Percentiles rank a stretch among this genome's conserved stretches.
Evolutionary conservation across 2,797 vertebrate genomes (phyloP).

Genomic region (Carduelis carduelis): DNA sequence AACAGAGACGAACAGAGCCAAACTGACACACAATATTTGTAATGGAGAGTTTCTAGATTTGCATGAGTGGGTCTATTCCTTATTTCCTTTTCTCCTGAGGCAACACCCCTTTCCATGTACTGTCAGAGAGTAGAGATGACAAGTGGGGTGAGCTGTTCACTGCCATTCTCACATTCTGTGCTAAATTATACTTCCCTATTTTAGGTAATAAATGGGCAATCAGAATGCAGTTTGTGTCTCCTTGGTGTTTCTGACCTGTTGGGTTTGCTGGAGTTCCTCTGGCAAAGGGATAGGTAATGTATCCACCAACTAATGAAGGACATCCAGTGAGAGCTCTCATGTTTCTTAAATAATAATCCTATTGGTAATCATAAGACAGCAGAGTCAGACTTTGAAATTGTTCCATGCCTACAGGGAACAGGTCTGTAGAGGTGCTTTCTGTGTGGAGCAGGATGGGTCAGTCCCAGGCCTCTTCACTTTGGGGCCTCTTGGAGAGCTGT

Average conservation of each 20-base stretch:
- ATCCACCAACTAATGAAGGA: not conserved
- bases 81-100: fast-evolving
- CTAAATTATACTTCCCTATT: not conserved
- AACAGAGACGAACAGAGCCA: not conserved
- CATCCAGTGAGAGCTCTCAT: not conserved
- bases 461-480: not conserved
- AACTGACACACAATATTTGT: fast-evolving
- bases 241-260: not conserved
- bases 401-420: not conserved
- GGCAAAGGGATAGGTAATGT: not conserved
- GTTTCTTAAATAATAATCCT: not conserved
- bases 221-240: not conserved
- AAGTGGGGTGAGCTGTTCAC: not conserved
- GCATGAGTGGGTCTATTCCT: not conserved
- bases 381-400: not conserved
- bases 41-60: not conserved
- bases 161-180: not conserved
- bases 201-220: not conserved
- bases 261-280: not conserved
- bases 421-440: not conserved
- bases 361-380: not conserved
- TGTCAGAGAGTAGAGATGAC: not conserved
- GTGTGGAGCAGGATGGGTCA: not conserved
- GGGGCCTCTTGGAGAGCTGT: not conserved
- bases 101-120: not conserved